Percentiles rank a stretch among this genome's conserved stretches.
Conservation (phyloP, 37 sponge, comb jelly and placozoan genomes). For the Tethya wilhelma region DNA sequence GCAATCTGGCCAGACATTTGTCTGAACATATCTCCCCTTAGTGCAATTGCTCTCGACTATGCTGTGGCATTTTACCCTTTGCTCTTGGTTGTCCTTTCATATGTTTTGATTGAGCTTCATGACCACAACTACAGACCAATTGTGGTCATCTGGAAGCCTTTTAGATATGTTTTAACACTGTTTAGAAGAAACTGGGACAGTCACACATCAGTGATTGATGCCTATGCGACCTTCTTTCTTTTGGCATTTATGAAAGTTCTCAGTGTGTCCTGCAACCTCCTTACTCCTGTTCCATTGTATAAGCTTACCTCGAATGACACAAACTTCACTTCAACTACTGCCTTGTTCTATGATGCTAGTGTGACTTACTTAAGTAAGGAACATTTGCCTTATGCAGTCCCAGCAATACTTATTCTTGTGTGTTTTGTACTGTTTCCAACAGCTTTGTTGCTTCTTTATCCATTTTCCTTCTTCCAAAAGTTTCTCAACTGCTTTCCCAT, state of each 20-base stretch:
- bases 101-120: slow-evolving; percentile 15
- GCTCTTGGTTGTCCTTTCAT: slow-evolving; percentile 3
- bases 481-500: background rate
- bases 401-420: slow-evolving; percentile 10
- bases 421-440: slow-evolving; percentile 45
- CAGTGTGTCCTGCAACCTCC: slow-evolving; percentile 39
- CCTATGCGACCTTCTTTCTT: slow-evolving; percentile 62
- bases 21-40: background rate
- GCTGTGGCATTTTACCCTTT: slow-evolving; percentile 29
- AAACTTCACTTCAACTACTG: background rate
- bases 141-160: slow-evolving; percentile 18
- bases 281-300: slow-evolving; percentile 28
- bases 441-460: slow-evolving; percentile 32
- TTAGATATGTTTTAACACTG: background rate
- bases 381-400: slow-evolving; percentile 47
- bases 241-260: slow-evolving; percentile 61
- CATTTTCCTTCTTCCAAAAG: slow-evolving; percentile 1
- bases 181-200: slow-evolving; percentile 35
- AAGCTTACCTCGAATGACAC: background rate
- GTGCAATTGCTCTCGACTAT: slow-evolving; percentile 20
- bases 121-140: background rate
- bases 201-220: slow-evolving; percentile 45
- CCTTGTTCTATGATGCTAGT: slow-evolving; percentile 46
- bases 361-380: slow-evolving; percentile 31
- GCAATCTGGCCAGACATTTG: slow-evolving; percentile 3